Evolutionary conservation across 1,140 invertebrate genomes (phyloP), one percentile per base, ranked within the genome.

Genomic region (Drosophila triauraria): DNA sequence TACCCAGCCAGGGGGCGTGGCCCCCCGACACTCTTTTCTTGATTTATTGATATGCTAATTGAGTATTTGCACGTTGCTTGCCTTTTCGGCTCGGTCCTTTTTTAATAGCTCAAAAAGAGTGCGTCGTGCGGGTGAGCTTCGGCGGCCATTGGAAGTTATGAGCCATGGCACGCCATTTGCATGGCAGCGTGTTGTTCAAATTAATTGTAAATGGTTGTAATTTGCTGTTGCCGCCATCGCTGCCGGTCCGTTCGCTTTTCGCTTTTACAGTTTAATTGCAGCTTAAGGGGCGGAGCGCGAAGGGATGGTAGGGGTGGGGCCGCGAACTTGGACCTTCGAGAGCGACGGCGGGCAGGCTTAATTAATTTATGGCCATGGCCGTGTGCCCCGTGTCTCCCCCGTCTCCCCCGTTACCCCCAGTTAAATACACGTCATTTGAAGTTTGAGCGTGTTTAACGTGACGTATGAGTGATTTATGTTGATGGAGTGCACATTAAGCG

Each of bases 41-140:
- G 84, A 87, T 87, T 88, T 87, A 87, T 87, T 87, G 84, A 87
- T 87, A 87, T 87, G 84, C 84, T 87, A 87, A 87, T 87, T 87
- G 84, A 87, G 84, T 88, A 82, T 87, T 87, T 87, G 84, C 80
- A 88, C 84, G 84, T 88, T 84, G 84, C 40, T 44, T 17, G 43
- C 40, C 48, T 57, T 54, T 40, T 44, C 15, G 38, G 25, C 48
- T 57, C 38, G 23, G 48, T 46, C 56, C 44, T 17, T 62, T 68
- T 68, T 76, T 67, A 64, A 72, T 72, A 54, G 67, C 67, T 47
- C 38, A 35, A 72, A 25, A 27, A 53, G 60, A 69, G 58, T 68
- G 65, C 48, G 50, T 71, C 38, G 27, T 8, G 20, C 23, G 65
- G 25, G 65, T 27, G 44, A 40, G 40, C 53, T 44, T 48, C 61